Percentiles rank a stretch among this genome's conserved stretches.
These are phyloP conservation scores for Fragum whitleyi DNA, from an alignment of 2,888 invertebrate species.

Conservation along the genomic window DNA sequence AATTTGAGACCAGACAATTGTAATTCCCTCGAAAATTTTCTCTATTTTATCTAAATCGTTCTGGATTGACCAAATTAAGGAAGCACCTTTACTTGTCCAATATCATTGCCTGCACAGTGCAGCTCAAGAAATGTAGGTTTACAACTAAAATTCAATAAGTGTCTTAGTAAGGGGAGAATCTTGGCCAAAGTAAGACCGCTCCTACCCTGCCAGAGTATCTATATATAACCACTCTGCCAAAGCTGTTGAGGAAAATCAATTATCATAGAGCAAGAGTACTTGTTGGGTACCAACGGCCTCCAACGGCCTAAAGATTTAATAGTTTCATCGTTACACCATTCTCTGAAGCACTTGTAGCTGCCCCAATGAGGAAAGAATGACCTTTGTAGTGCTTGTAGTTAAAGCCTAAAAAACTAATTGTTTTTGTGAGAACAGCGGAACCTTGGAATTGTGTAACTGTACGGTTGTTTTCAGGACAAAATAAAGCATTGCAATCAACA, in stretches of 20 bases:
- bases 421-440: conserved; percentile 1
- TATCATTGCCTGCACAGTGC: conserved; percentile 4
- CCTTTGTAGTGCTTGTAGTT: background rate
- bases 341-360: background rate
- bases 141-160: background rate
- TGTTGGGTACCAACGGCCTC: background rate
- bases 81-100: background rate
- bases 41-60: background rate
- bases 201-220: background rate
- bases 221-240: no score
- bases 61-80: background rate
- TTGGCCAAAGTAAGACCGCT: background rate
- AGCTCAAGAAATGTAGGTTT: background rate
- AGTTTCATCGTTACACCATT: background rate
- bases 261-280: background rate
- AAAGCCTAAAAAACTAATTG: background rate
- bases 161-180: background rate
- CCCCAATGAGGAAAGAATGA: conserved; percentile 25
- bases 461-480: conserved; percentile 14
- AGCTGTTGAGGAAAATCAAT: no score
- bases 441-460: background rate
- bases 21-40: background rate
- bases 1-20: conserved; percentile 14
- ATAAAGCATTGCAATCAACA: background rate
- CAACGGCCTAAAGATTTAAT: conserved; percentile 12